These are phyloP conservation scores for Sabatieria punctata DNA, from an alignment of 2,888 invertebrate species.

Conservation along the genomic window DNA sequence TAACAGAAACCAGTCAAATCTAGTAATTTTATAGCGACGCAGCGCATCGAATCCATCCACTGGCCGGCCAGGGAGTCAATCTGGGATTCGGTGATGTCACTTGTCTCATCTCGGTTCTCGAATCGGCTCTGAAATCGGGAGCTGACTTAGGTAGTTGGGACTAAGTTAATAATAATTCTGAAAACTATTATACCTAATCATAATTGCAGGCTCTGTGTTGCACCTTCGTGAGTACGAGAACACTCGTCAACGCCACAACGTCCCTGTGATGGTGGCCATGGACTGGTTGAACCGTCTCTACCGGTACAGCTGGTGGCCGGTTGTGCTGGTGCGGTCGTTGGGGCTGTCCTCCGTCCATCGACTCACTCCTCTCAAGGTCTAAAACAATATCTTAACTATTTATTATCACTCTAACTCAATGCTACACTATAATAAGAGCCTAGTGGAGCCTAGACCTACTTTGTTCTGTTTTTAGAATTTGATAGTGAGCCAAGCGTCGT, in stretches of 20 bases:
- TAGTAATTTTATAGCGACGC: conserved; percentile 47
- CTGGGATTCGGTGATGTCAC: conserved; percentile 83
- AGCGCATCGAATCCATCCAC: conserved; percentile 63
- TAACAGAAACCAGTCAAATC: too few relatives aligned
- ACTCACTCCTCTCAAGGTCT: conserved; percentile 15
- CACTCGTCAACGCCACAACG: conserved; percentile 60
- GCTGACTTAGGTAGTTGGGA: conserved; percentile 46
- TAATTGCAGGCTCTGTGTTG: conserved; percentile 45
- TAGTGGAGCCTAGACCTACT: too few relatives aligned
- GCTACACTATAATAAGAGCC: too few relatives aligned
- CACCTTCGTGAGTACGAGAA: conserved; percentile 68
- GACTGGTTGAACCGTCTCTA: conserved; percentile 68
- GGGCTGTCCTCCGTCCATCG: conserved; percentile 16
- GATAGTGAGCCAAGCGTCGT: too few relatives aligned
- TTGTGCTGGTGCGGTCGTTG: conserved; percentile 24
- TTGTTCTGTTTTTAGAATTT: too few relatives aligned
- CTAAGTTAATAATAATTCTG: background rate
- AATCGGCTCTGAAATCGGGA: conserved; percentile 54
- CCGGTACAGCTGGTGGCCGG: conserved; percentile 17
- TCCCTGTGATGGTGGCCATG: conserved; percentile 68
- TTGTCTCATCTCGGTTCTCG: conserved; percentile 51
- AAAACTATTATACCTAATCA: background rate
- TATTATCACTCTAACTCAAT: too few relatives aligned
- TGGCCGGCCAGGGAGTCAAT: conserved; percentile 96
- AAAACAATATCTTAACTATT: too few relatives aligned